A percentile compares a stretch with the other conserved stretches of the same genome.
phyloP scores from a whole-genome alignment of 2,888 invertebrate species.

The Theretra japonica region DNA sequence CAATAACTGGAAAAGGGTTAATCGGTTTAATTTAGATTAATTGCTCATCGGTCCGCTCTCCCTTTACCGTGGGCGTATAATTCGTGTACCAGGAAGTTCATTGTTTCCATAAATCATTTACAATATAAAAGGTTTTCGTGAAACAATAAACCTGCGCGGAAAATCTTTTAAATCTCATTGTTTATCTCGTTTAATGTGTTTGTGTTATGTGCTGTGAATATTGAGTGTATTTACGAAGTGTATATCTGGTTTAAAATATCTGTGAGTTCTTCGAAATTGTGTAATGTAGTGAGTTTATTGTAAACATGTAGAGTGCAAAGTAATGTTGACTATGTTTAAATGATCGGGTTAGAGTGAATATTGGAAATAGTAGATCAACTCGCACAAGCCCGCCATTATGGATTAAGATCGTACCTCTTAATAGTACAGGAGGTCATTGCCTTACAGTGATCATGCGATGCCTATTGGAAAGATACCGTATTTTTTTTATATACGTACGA shows the following conservation, averaged over 20 bases:
- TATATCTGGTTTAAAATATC: background rate
- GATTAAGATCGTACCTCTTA: too few species aligned
- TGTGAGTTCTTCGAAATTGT: background rate
- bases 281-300: background rate
- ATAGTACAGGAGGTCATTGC: too few species aligned
- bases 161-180: constrained; percentile 27
- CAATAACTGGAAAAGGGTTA: constrained; percentile 69
- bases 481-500: too few species aligned
- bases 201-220: constrained; percentile 42
- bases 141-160: constrained; percentile 20
- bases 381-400: too few species aligned
- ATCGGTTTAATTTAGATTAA: constrained; percentile 76
- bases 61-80: constrained; percentile 57
- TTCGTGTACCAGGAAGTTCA: constrained; percentile 48
- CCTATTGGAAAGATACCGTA: too few species aligned
- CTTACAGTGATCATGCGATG: too few species aligned
- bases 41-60: constrained; percentile 59
- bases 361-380: too few species aligned
- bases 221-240: background rate
- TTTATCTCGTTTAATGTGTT: constrained; percentile 45
- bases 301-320: too few species aligned
- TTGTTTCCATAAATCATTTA: constrained; percentile 52
- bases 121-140: constrained; percentile 28
- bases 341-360: too few species aligned
- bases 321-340: too few species aligned